phyloP scores from a whole-genome alignment of 2,797 vertebrate genomes.

The Emydoidea blandingii region DNA sequence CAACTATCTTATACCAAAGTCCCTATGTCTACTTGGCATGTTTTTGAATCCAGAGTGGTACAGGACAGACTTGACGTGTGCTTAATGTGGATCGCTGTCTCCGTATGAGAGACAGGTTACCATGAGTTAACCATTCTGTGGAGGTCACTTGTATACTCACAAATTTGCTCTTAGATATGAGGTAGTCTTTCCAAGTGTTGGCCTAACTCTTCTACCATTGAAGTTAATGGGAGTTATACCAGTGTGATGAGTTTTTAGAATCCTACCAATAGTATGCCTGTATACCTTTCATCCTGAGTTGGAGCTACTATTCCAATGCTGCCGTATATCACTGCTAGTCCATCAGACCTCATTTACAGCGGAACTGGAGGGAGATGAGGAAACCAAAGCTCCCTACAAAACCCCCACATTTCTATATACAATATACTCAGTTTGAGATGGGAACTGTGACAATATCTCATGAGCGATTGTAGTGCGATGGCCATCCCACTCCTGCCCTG shows the following conservation, averaged over 20 bases:
- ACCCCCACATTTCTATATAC: constrained; percentile 51
- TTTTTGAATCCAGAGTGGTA: neutral
- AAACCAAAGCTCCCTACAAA: constrained; percentile 46
- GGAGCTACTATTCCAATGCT: neutral
- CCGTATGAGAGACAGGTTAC: neutral
- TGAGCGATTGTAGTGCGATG: neutral
- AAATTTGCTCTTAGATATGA: constrained; percentile 21
- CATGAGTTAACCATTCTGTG: constrained; percentile 25
- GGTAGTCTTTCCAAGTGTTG: neutral
- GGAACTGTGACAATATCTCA: constrained; percentile 65
- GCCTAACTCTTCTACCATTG: neutral
- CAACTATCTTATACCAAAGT: neutral
- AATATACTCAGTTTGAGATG: constrained; percentile 70
- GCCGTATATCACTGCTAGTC: constrained; percentile 16
- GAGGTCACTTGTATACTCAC: neutral
- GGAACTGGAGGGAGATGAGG: constrained; percentile 38
- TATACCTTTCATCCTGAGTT: neutral
- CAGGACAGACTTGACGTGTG: neutral
- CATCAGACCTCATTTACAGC: neutral
- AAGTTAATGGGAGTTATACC: neutral
- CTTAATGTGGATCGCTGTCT: neutral
- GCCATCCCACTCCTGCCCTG: no score
- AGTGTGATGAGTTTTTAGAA: neutral
- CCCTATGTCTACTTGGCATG: neutral
- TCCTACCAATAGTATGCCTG: neutral